phyloP scores from a whole-genome alignment of 2,888 invertebrate species.

The Rhimphoctona megacephalus region DNA sequence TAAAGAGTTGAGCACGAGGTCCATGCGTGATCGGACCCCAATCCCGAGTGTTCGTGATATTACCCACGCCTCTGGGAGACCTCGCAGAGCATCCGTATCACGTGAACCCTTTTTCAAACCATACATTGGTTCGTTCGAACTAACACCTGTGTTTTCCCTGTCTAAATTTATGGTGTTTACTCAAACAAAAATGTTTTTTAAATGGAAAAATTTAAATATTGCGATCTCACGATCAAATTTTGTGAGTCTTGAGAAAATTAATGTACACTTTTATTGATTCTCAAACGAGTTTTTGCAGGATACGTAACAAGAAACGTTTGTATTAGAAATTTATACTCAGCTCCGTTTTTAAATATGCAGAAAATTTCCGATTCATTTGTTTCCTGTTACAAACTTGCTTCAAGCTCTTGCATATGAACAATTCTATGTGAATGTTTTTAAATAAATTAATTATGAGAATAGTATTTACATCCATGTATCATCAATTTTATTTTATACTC shows the following conservation, averaged over 20 bases:
- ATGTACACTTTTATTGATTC: background rate
- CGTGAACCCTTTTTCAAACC: constrained; percentile 16
- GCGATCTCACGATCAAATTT: background rate
- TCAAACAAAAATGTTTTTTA: background rate
- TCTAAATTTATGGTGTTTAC: background rate
- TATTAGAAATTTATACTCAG: background rate
- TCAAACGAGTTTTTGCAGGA: background rate
- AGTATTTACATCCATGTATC: no score
- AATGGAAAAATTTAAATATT: background rate
- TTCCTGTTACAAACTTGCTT: no score
- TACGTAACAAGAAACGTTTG: background rate
- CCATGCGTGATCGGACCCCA: constrained; percentile 47
- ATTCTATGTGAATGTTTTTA: background rate
- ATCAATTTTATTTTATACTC: background rate
- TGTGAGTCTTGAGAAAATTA: background rate
- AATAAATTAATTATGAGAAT: no score
- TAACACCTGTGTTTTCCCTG: background rate
- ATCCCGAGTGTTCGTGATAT: constrained; percentile 1
- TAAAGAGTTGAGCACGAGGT: constrained; percentile 42
- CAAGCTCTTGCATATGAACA: background rate
- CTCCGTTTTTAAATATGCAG: background rate
- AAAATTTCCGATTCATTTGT: background rate
- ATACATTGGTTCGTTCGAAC: no score
- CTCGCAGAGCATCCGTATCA: constrained; percentile 15
- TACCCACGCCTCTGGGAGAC: constrained; percentile 6